These are phyloP conservation scores for Apamea crenata DNA, from an alignment of 2,888 invertebrate species.

Conservation along the genomic window DNA sequence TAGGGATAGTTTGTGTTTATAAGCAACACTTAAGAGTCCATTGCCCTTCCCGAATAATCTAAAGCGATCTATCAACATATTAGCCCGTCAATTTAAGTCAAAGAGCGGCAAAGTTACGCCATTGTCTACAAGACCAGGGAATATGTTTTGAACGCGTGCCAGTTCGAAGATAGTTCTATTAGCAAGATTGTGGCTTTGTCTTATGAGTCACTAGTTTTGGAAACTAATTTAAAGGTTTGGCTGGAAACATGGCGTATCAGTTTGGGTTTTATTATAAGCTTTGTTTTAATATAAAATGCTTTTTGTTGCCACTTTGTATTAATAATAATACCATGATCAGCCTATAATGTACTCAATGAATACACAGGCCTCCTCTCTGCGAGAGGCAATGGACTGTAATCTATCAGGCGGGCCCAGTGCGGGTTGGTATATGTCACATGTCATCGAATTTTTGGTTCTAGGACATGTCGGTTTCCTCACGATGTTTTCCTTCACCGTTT, in stretches of 20 bases:
- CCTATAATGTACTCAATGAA: neutral
- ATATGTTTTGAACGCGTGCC: conserved; percentile 61
- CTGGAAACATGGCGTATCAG: neutral
- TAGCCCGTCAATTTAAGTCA: conserved; percentile 33
- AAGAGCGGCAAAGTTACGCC: conserved; percentile 42
- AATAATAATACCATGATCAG: neutral
- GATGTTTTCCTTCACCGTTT: too few relatives aligned
- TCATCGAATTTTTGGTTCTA: too few relatives aligned
- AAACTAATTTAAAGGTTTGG: conserved; percentile 13
- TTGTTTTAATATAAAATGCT: neutral
- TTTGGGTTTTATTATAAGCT: neutral
- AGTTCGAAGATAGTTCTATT: conserved; percentile 55
- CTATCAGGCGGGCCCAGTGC: too few relatives aligned
- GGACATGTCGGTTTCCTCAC: too few relatives aligned
- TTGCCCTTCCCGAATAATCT: conserved; percentile 3
- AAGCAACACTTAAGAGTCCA: conserved; percentile 1
- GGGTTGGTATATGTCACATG: too few relatives aligned
- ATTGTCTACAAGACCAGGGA: conserved; percentile 40
- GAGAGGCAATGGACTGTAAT: too few relatives aligned
- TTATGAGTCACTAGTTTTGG: conserved; percentile 23
- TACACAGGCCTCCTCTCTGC: too few relatives aligned
- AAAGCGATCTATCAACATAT: conserved; percentile 31
- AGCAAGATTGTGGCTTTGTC: conserved; percentile 35
- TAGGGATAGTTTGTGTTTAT: neutral
- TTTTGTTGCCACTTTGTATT: neutral